Base-by-base conservation (phyloP, 2,797 vertebrate genomes). In the Scarus forsteni region DNA sequence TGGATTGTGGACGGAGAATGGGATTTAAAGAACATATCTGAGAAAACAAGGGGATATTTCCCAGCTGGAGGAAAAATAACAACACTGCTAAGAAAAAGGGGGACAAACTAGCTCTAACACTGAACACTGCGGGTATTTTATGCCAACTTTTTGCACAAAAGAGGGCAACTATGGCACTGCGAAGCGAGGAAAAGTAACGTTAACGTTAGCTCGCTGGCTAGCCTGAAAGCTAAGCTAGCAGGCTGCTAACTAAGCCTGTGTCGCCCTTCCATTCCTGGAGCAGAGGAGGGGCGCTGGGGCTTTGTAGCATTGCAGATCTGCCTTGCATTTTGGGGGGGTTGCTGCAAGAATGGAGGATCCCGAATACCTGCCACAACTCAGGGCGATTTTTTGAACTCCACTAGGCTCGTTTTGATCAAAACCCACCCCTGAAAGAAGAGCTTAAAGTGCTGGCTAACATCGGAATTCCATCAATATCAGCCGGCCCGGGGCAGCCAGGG, bases 301-400 rank as follows among this genome's bases (percentile, higher is more conserved):
- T 93, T 93, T 94, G 94, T 92, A 93, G 93, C 93, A 93, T 91
- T 94, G 94, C 93, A 93, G 94, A 90, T 92, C 93, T 91, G 77
- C 75, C 82, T 85, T 70, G 79, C 73, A 63, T 84, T 81, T 89
- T 88, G 71, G 52, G 43, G 13, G 73, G 75, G 64, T 83, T 80
- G 73, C 80, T 86, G 87, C 85, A 89, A 85, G 77, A 90, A 93
- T 94, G 92, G 88, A 91, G 89, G 88, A 85, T 75, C 85, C 74
- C 70, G 81, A 53, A 88, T 66, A 85, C 79, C 64, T 66, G 53
- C 77, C 73, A 75, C 70, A 85, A 82, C 82, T 83, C 85, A 42
- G 43, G 70, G 71, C 83, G 77, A 60, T 77, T 70, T 79, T 70
- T 51, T 86, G 76, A 88, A 60, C 73, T 62, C 36, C 10, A 55